Evolutionary conservation across 2,888 invertebrate species (phyloP).

Genomic region (Eupithecia subfuscata): DNA sequence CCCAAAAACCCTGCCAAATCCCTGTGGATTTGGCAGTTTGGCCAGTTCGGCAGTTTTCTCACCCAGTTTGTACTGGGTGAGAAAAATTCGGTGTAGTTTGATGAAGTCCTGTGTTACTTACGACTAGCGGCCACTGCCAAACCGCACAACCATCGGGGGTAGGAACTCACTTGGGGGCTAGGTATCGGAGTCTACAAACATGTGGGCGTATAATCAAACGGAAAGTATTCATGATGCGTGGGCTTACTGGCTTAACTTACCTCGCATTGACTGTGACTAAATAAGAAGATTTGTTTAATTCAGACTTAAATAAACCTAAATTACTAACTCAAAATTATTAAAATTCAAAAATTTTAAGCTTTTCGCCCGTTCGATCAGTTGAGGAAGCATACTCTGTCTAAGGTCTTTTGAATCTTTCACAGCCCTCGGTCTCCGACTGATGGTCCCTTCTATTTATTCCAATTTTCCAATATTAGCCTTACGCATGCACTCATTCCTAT

Average conservation of each 20-base stretch:
- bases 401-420: no score
- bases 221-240: not conserved
- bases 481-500: no score
- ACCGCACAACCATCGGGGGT: not conserved
- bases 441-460: no score
- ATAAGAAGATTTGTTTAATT: no score
- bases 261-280: no score
- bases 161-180: not conserved
- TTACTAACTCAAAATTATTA: no score
- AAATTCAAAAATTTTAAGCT: not conserved
- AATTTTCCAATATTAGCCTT: no score
- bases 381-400: not conserved
- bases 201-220: not conserved
- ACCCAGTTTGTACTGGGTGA: not conserved
- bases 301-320: no score
- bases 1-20: not conserved
- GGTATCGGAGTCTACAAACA: not conserved
- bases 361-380: not conserved
- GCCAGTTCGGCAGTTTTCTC: no score
- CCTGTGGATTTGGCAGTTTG: no score
- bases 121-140: not conserved
- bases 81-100: not conserved
- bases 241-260: not conserved
- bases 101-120: slow-evolving; percentile 1
- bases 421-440: no score